A percentile compares a stretch with the other conserved stretches of the same genome.
phyloP scores from a whole-genome alignment of 2,113 vertebrate genomes.

The Melanotaenia duboulayi region DNA sequence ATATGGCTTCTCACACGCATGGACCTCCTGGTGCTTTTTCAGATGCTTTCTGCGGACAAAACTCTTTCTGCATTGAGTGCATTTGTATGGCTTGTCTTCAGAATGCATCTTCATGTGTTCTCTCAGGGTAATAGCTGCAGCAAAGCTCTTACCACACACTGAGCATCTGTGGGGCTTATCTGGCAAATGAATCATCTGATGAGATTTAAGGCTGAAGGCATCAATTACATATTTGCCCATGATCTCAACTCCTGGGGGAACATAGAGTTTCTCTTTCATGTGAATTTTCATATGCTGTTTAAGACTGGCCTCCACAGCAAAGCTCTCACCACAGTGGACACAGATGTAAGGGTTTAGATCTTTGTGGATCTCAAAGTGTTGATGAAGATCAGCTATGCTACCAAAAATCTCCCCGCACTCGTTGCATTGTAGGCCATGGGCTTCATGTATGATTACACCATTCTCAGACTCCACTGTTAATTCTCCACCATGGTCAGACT shows the following conservation, averaged over 20 bases:
- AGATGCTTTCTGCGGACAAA: slow-evolving; percentile 90
- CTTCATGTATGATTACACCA: slow-evolving; percentile 84
- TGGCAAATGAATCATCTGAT: slow-evolving; percentile 84
- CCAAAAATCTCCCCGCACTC: slow-evolving; percentile 85
- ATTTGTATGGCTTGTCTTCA: slow-evolving; percentile 92
- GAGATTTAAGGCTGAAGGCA: slow-evolving; percentile 83
- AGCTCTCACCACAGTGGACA: slow-evolving; percentile 85
- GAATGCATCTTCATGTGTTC: slow-evolving; percentile 91
- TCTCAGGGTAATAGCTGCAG: slow-evolving; percentile 83
- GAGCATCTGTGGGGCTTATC: slow-evolving; percentile 85
- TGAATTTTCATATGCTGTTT: slow-evolving; percentile 86
- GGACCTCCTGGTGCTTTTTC: slow-evolving; percentile 88
- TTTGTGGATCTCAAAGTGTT: slow-evolving; percentile 86
- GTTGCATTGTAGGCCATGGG: slow-evolving; percentile 85
- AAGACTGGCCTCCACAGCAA: slow-evolving; percentile 84
- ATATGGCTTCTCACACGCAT: slow-evolving; percentile 89
- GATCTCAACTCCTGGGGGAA: slow-evolving; percentile 81
- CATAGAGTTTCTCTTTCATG: slow-evolving; percentile 85
- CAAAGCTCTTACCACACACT: slow-evolving; percentile 85
- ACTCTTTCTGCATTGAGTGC: slow-evolving; percentile 90
- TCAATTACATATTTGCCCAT: slow-evolving; percentile 86
- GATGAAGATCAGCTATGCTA: slow-evolving; percentile 84
- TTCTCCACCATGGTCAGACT: slow-evolving; percentile 83
- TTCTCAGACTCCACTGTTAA: slow-evolving; percentile 85
- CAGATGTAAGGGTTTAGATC: slow-evolving; percentile 85